Base-by-base conservation (phyloP, 2,113 vertebrate species). In the Haemorhous mexicanus region DNA sequence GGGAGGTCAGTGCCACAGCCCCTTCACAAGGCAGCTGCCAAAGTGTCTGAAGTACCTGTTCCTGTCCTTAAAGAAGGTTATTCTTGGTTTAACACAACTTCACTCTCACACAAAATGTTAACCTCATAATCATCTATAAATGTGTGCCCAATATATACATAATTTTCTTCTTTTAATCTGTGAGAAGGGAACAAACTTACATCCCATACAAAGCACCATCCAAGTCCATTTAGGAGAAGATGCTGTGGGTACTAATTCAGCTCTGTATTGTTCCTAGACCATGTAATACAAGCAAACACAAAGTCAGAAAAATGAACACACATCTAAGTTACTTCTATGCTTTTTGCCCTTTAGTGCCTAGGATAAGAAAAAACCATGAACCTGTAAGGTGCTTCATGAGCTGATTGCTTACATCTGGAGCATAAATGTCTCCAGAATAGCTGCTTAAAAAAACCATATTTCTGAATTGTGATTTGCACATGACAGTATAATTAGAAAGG, bases 1-100 rank as follows among this genome's bases (percentile, higher is more conserved):
- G 23, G 56, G 37, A 20, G 21, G 13, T 20, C 0, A 0, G 6
- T 26, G 23, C 11, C 62, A 58, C 56, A 24, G 26, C 37, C 23
- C 6, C 30, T 52, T 72, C n/a, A 35, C n/a, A 32, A 64, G 30
- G 8, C 47, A 56, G 10, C 4, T 37, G 30, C 12, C 23, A 78
- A 90, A 41, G 47, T 41, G 5, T 59, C 32, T 68, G 47, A 64
- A 68, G 78, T 46, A n/a, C 6, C 22, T 41, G 4, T 27, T 79
- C 53, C 28, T 0, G 0, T 56, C 30, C 24, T 39, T 61, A 32
- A 55, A 47, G 26, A 35, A 59, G 26, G 26, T 74, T 59, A 61
- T 6, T 46, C 6, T 37, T 78, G 26, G 20, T 30, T 82, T 61
- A 73, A 43, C 13, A 35, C n/a, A 72, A 32, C 44, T 88, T 86